Evolutionary conservation across 1,140 invertebrate genomes (phyloP), one percentile per base, ranked within the genome.

Genomic region (Radopholus similis): DNA sequence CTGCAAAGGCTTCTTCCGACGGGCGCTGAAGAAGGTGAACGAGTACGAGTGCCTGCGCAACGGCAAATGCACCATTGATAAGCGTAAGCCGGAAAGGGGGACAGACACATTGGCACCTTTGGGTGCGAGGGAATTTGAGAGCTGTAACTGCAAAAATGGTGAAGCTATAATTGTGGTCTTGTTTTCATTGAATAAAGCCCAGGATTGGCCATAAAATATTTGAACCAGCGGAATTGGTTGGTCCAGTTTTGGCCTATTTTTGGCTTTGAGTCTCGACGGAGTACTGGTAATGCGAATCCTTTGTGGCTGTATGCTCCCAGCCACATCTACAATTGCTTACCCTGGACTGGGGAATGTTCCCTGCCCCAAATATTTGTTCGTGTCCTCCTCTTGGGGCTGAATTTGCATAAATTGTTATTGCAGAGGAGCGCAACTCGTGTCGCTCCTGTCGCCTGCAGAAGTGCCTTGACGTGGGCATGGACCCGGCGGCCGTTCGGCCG

Each of bases 1-100:
- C 11, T 80, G 70, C 51, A 77, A 74, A 40, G 77, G 77, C 28
- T 80, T 80, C 56, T 80, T 80, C 49, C 72, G 77, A 9, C 70
- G 77, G 30, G 80, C 77, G 3, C 64, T 80, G 30, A 78, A 83
- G 40, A 79, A 80, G 53, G 77, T 76, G 18, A 76, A 82, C 55
- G 74, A 80, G 54, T 68, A 83, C 53, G 77, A 80, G 64, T 80
- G 77, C 54, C 30, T 72, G n/a, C 65, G 76, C 6, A 56, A 82
- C 38, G 68, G 70, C 51, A 66, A 80, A n/a, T 80, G 77, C 60
- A 34, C 66, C 35, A 76, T 76, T 23, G 63, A 76, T 66, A 80
- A 80, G 68, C 28, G 73, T 76, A 60, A 68, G n/a, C n/a, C 53
- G 28, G 44, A 64, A 76, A 68, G 51, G 64, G 38, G 38, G 53